Percentiles rank a stretch among this genome's conserved stretches.
Conservation (phyloP, 2,888 invertebrate species). For the Caenorhabditis plicata region DNA sequence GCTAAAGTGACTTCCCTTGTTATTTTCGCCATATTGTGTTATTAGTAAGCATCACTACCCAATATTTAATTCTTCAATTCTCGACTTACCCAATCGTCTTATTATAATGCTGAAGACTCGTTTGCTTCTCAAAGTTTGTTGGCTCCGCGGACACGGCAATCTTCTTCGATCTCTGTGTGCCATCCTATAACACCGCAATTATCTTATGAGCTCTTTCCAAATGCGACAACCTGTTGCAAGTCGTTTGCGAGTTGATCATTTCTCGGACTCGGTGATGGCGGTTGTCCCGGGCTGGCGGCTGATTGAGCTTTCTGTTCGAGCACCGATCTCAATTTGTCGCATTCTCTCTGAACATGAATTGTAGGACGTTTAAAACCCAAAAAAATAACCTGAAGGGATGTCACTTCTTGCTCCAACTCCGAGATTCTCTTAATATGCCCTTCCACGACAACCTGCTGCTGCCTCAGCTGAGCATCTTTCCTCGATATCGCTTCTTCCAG, state of each 20-base stretch:
- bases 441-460: conserved; percentile 63
- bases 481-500: conserved; percentile 40
- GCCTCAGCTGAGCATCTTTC: conserved; percentile 55
- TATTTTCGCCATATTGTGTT: too few species aligned
- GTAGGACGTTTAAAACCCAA: background rate
- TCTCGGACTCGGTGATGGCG: conserved; percentile 38
- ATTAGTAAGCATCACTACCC: background rate
- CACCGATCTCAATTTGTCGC: conserved; percentile 69
- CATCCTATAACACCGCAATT: conserved; percentile 23
- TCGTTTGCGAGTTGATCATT: conserved; percentile 65
- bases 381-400: conserved; percentile 56
- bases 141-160: conserved; percentile 69
- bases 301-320: conserved; percentile 68
- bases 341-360: conserved; percentile 59
- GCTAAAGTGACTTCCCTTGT: too few species aligned
- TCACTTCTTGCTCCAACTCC: conserved; percentile 67
- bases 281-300: conserved; percentile 47
- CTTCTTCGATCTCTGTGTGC: conserved; percentile 65
- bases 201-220: background rate
- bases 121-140: conserved; percentile 58
- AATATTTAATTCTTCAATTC: too few species aligned
- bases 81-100: conserved; percentile 61
- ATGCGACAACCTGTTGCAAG: conserved; percentile 48
- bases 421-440: conserved; percentile 65
- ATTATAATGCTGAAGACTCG: conserved; percentile 62